phyloP scores from a whole-genome alignment of 2,888 invertebrate species.

The Drosophila robusta region DNA sequence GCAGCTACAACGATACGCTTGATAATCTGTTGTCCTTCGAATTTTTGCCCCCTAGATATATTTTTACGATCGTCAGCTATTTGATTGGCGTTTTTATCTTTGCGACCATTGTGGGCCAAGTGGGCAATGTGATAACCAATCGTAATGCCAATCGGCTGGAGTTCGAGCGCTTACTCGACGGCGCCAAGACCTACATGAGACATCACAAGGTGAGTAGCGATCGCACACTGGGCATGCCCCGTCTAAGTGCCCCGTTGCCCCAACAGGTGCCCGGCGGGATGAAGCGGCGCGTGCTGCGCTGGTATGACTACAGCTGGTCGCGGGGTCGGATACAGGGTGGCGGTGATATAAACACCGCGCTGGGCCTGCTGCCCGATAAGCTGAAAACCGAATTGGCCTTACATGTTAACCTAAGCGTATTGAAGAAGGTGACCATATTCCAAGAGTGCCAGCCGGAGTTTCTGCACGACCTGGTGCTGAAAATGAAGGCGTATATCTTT shows the following conservation, averaged over 20 bases:
- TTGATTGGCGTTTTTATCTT: constrained; percentile 99
- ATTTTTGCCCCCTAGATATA: constrained; percentile 88
- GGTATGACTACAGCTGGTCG: constrained; percentile 99
- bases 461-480: constrained; percentile 97
- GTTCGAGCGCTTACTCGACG: constrained; percentile 96
- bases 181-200: constrained; percentile 98
- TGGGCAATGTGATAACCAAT: constrained; percentile 98
- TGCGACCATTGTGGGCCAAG: constrained; percentile 98
- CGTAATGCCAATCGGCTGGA: constrained; percentile 97
- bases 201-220: constrained; percentile 91
- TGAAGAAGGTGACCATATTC: constrained; percentile 98
- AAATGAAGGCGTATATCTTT: constrained; percentile 99
- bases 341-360: constrained; percentile 97
- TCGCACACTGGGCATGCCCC: no score
- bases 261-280: constrained; percentile 91
- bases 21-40: neutral
- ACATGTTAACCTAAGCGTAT: constrained; percentile 96
- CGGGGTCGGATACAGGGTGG: constrained; percentile 97
- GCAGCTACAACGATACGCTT: no score
- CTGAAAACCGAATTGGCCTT: constrained; percentile 98
- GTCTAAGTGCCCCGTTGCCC: no score
- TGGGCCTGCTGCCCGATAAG: constrained; percentile 97
- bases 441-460: constrained; percentile 99
- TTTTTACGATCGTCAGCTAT: constrained; percentile 98
- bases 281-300: constrained; percentile 97